Evolutionary conservation across 2,113 vertebrate species (phyloP).

Genomic region (Axis porcinus): DNA sequence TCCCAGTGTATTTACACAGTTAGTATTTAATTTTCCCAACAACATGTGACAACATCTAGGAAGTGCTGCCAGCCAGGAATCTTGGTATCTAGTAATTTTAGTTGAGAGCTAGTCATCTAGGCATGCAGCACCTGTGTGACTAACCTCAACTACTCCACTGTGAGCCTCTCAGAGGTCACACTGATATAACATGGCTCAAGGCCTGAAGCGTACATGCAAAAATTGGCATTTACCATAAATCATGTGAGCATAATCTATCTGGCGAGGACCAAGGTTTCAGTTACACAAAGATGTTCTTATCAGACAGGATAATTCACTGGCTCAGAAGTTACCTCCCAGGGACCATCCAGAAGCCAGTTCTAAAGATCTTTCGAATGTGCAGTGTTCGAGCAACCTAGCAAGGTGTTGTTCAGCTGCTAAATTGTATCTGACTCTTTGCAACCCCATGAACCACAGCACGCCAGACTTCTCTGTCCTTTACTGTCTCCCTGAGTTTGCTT

Average conservation of each 20-base stretch:
- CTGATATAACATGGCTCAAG: neutral
- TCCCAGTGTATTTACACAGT: accelerated
- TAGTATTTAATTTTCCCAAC: neutral
- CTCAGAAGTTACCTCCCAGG: neutral
- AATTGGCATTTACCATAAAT: neutral
- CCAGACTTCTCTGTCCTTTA: neutral
- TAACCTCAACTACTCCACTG: neutral
- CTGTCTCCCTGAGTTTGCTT: neutral
- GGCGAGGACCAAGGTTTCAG: neutral
- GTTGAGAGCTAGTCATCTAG: neutral
- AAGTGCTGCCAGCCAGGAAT: neutral
- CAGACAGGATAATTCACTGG: neutral
- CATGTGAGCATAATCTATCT: neutral
- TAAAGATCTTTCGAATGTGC: neutral
- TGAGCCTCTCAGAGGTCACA: neutral
- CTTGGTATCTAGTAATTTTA: neutral
- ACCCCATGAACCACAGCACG: neutral
- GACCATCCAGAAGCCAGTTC: neutral
- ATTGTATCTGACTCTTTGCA: neutral
- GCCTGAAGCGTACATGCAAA: neutral
- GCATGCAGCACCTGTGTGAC: neutral
- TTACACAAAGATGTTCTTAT: neutral
- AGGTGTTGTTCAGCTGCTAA: neutral
- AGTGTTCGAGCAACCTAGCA: neutral
- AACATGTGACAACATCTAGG: neutral